Conservation (phyloP, 2,113 vertebrate genomes). For the Prochilodus magdalenae region DNA sequence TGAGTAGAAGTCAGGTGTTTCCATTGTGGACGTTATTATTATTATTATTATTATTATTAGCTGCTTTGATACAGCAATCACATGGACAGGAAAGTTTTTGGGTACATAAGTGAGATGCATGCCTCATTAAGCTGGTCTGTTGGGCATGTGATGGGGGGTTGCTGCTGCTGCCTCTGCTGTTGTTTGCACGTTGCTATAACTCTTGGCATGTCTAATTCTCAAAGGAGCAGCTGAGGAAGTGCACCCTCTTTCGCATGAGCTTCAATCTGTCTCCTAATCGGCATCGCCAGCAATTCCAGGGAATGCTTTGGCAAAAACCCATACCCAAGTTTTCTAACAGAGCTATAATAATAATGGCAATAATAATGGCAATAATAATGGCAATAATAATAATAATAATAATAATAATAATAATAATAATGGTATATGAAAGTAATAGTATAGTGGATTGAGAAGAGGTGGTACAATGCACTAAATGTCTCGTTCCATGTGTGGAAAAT, state of each 20-base stretch:
- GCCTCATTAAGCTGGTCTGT: background rate
- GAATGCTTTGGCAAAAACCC: background rate
- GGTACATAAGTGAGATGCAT: background rate
- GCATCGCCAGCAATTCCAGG: background rate
- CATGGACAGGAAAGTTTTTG: background rate
- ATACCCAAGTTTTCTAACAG: no score
- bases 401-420: no score
- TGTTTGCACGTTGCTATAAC: slow-evolving; percentile 18
- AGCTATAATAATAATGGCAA: no score
- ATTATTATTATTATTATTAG: no score
- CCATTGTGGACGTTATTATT: background rate
- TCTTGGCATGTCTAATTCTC: background rate
- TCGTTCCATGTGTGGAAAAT: no score
- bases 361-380: no score
- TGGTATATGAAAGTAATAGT: no score
- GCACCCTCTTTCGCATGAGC: background rate
- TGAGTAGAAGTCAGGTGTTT: slow-evolving; percentile 7
- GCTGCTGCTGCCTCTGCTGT: background rate
- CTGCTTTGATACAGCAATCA: background rate
- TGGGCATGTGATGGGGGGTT: background rate
- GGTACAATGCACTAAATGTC: no score
- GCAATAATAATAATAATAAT: no score
- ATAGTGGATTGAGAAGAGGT: no score
- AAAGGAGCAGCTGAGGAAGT: background rate
- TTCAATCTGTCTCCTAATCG: background rate